Evolutionary conservation across 2,888 invertebrate species (phyloP).

Genomic region (Adineta ricciae): DNA sequence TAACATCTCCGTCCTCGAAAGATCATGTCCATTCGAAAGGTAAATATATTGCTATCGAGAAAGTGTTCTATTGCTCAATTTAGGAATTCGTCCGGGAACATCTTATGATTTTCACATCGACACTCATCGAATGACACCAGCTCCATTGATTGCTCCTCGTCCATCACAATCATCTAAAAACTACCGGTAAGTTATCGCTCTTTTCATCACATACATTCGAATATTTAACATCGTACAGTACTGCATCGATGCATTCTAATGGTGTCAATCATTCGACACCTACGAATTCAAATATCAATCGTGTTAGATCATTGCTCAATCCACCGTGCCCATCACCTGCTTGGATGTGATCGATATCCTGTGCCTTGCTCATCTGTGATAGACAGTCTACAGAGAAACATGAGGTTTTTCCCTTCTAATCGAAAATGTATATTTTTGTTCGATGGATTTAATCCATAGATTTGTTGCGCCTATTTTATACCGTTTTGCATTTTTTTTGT

Average conservation of each 20-base stretch:
- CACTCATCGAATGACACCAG: not conserved
- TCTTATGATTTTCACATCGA: not conserved
- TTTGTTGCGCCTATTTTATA: not conserved
- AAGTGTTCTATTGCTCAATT: not conserved
- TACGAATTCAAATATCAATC: not conserved
- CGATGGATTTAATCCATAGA: not conserved
- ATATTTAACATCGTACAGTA: not conserved
- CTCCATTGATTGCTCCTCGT: not conserved
- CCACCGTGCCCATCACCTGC: not conserved
- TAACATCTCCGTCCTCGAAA: constrained; percentile 29
- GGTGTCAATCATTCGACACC: not conserved
- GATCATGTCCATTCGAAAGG: constrained; percentile 26
- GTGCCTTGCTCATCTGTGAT: not conserved
- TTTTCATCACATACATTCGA: not conserved
- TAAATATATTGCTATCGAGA: not conserved
- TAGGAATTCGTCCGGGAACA: not conserved
- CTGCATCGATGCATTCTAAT: not conserved
- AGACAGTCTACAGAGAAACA: too few relatives aligned
- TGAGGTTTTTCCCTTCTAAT: not conserved
- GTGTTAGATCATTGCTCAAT: not conserved
- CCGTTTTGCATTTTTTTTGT: not conserved
- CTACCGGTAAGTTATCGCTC: not conserved
- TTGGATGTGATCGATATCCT: not conserved
- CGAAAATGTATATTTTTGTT: not conserved
- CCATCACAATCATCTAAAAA: not conserved